Conservation (phyloP, 2,797 vertebrate species). For the Sardinella longiceps region DNA sequence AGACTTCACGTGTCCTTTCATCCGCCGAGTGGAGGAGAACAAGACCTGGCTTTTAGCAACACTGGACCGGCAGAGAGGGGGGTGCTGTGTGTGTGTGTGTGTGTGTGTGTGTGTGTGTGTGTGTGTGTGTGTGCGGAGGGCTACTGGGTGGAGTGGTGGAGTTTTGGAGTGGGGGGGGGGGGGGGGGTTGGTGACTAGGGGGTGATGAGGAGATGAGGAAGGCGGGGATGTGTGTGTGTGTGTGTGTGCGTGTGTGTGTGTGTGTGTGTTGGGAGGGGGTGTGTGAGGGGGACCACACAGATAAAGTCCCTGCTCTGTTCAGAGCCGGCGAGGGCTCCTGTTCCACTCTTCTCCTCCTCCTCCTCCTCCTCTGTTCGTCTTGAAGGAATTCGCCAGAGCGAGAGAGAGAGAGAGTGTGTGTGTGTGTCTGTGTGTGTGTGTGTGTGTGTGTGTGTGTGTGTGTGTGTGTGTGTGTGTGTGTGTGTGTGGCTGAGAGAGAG, state of each 20-base stretch:
- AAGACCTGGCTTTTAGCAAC: constrained; percentile 16
- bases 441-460: background rate
- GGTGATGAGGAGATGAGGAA: constrained; percentile 13
- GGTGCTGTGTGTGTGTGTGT: too few relatives aligned
- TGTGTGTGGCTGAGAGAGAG: background rate
- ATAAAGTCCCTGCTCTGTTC: constrained; percentile 14
- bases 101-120: too few relatives aligned
- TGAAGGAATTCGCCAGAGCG: background rate
- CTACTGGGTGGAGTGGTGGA: background rate
- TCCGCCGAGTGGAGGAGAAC: constrained; percentile 9
- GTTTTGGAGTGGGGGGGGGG: background rate
- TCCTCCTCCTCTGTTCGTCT: constrained; percentile 12
- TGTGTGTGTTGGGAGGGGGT: background rate
- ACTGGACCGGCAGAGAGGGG: background rate
- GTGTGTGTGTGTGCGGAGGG: too few relatives aligned
- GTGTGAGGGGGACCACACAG: background rate
- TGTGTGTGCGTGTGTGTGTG: background rate
- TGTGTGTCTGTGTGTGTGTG: background rate
- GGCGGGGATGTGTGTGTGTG: background rate
- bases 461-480: background rate
- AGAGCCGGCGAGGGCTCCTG: constrained; percentile 6
- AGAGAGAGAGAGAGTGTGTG: background rate
- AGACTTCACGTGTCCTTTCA: constrained; percentile 17
- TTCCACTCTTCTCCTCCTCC: constrained; percentile 2
- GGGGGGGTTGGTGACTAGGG: background rate